Conservation (phyloP, 2,888 invertebrate species). For the Sympetrum striolatum region DNA sequence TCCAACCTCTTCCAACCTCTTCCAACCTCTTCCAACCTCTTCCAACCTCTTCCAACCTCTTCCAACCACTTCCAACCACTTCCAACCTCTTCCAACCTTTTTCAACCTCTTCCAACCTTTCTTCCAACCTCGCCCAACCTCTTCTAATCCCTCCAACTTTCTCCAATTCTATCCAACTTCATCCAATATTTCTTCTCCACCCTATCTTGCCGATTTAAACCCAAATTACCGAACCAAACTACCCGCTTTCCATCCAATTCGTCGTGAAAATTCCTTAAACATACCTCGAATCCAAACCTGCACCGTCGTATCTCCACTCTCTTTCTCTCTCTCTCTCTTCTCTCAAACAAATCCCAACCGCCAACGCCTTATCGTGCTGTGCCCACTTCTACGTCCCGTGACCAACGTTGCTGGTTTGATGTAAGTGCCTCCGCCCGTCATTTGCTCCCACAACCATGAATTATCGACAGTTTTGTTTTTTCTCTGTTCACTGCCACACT, state of each 20-base stretch:
- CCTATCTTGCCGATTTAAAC: background rate
- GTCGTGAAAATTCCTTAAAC: background rate
- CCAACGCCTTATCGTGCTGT: slow-evolving; percentile 34
- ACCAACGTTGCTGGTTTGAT: slow-evolving; percentile 38
- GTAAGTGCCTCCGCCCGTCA: slow-evolving; percentile 27
- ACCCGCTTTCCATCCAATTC: background rate
- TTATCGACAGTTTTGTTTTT: background rate
- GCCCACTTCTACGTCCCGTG: slow-evolving; percentile 30
- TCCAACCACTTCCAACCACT: background rate
- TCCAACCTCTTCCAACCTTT: background rate
- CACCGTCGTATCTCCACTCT: background rate
- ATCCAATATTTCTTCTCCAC: background rate
- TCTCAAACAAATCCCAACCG: background rate
- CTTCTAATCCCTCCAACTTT: no score
- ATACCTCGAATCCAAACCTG: background rate
- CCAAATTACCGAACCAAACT: background rate
- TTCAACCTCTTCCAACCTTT: no score
- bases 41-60: no score
- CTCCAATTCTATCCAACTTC: background rate
- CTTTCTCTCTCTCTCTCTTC: background rate
- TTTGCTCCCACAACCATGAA: background rate
- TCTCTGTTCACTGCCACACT: background rate
- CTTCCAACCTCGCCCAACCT: background rate
- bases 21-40: background rate
- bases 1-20: background rate